phyloP scores from a whole-genome alignment of 2,797 vertebrate species.

The Gallinago solitaria region DNA sequence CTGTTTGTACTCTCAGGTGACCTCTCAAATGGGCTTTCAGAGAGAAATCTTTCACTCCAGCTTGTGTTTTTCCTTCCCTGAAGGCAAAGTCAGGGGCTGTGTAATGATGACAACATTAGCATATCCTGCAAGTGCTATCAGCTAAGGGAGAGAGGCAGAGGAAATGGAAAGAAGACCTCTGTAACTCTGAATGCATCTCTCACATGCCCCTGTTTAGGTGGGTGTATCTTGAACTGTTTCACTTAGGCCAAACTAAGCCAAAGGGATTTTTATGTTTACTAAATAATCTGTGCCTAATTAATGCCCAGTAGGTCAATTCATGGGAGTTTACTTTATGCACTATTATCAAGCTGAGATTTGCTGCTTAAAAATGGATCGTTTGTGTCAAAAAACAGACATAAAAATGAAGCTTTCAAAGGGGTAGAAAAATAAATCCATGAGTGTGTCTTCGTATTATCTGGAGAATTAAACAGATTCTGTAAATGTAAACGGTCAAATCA shows the following conservation, averaged over 20 bases:
- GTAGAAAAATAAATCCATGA: background rate
- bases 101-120: background rate
- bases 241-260: background rate
- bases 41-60: conserved; percentile 12
- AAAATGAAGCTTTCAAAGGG: background rate
- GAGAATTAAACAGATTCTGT: background rate
- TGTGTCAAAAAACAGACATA: background rate
- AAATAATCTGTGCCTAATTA: background rate
- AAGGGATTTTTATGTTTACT: background rate
- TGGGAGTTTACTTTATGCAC: background rate
- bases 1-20: conserved; percentile 36
- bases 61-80: background rate
- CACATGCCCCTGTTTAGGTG: background rate
- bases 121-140: conserved; percentile 11
- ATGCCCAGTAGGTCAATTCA: background rate
- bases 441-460: background rate
- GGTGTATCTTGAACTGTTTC: background rate
- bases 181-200: background rate
- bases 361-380: background rate
- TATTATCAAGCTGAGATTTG: background rate
- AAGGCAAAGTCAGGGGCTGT: background rate
- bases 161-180: background rate
- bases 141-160: background rate
- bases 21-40: conserved; percentile 10
- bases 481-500: background rate